A percentile compares a stretch with the other conserved stretches of the same genome.
Evolutionary conservation across 2,113 vertebrate species (phyloP).

Genomic region (Menidia beryllina): DNA sequence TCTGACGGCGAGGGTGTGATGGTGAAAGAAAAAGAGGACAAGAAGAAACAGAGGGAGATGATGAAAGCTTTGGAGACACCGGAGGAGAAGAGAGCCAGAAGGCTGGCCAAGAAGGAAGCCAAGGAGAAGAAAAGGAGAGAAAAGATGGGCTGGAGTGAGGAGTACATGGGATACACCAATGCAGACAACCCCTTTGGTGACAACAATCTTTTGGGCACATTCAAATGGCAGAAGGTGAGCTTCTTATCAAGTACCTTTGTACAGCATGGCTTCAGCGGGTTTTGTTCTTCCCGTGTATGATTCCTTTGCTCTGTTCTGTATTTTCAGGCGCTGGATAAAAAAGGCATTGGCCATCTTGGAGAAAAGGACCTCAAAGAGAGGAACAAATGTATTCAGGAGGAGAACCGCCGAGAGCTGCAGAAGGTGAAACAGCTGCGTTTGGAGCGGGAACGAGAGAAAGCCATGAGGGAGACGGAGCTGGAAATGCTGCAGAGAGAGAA

Average conservation of each 20-base stretch:
- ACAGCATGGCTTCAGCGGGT: neutral
- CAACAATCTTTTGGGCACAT: constrained; percentile 96
- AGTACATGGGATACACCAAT: constrained; percentile 99
- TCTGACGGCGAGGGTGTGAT: constrained; percentile 44
- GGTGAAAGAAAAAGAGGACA: constrained; percentile 71
- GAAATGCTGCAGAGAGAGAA: constrained; percentile 98
- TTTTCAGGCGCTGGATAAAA: constrained; percentile 90
- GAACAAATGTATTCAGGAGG: constrained; percentile 96
- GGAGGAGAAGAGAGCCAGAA: constrained; percentile 93
- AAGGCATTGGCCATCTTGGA: constrained; percentile 94
- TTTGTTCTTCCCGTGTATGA: neutral
- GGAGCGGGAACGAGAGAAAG: constrained; percentile 95
- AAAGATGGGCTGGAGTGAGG: constrained; percentile 99
- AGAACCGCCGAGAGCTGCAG: constrained; percentile 95
- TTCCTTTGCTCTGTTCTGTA: neutral
- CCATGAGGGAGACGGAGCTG: constrained; percentile 95
- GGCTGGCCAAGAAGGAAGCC: constrained; percentile 94
- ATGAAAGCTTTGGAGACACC: constrained; percentile 96
- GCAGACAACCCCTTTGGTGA: constrained; percentile 98
- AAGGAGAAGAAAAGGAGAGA: constrained; percentile 97
- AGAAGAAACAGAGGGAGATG: constrained; percentile 85
- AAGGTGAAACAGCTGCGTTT: constrained; percentile 98
- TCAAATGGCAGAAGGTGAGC: constrained; percentile 97
- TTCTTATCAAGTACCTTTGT: neutral
- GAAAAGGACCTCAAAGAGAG: constrained; percentile 97